A percentile compares a stretch with the other conserved stretches of the same genome.
Evolutionary conservation across 2,888 invertebrate genomes (phyloP).

Genomic region (Monopis laevigella): DNA sequence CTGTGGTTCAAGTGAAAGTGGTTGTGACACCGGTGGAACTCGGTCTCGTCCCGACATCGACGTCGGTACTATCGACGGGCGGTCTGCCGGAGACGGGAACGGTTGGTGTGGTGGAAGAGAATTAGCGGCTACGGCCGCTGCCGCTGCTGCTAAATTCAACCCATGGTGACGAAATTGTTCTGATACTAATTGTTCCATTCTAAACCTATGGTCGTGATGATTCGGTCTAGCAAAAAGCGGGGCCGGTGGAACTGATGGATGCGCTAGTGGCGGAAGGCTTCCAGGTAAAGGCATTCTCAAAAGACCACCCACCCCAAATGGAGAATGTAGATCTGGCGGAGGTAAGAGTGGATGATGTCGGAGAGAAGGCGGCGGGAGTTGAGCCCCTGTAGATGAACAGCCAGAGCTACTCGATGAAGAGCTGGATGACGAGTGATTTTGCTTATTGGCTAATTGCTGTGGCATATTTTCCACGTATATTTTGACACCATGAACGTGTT

Average conservation of each 20-base stretch:
- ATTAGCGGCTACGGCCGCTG: constrained; percentile 73
- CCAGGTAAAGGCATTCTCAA: constrained; percentile 79
- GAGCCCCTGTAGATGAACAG: constrained; percentile 59
- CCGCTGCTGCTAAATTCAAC: constrained; percentile 79
- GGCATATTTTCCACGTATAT: constrained; percentile 81
- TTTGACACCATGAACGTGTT: constrained; percentile 92
- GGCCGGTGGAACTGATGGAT: constrained; percentile 75
- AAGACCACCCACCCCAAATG: constrained; percentile 77
- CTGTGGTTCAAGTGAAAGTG: constrained; percentile 83
- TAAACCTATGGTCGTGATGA: constrained; percentile 80
- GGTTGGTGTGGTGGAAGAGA: constrained; percentile 70
- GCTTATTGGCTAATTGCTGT: constrained; percentile 47
- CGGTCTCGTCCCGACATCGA: constrained; percentile 60
- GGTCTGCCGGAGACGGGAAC: constrained; percentile 70
- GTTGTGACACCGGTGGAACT: constrained; percentile 67
- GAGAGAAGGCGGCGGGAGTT: constrained; percentile 69
- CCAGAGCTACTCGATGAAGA: constrained; percentile 67
- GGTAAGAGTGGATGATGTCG: constrained; percentile 75
- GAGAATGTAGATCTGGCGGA: constrained; percentile 78
- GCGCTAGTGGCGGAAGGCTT: constrained; percentile 69
- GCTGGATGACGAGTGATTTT: constrained; percentile 68
- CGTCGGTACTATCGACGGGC: constrained; percentile 63
- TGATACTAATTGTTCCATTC: constrained; percentile 85
- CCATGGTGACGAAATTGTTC: constrained; percentile 86
- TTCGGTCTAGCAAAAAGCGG: constrained; percentile 80